These are phyloP conservation scores for Mnemiopsis leidyi DNA, from an alignment of 37 sponge, comb jelly and placozoan species.

Conservation along the genomic window DNA sequence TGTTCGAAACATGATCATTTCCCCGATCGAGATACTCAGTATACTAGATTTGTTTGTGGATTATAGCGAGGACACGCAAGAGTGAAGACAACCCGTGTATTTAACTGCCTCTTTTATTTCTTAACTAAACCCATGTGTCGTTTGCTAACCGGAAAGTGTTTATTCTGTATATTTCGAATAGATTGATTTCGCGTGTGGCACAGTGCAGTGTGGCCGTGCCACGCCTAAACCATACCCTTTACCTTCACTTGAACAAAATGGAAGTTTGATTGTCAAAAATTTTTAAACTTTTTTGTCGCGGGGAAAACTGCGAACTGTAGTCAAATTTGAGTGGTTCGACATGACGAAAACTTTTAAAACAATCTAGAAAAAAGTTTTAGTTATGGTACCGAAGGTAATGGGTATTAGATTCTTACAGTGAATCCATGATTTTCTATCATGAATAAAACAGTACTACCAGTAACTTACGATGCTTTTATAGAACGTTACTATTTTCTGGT, in stretches of 20 bases:
- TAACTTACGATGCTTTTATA: background rate
- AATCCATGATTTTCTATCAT: background rate
- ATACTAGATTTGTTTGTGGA: too few species aligned
- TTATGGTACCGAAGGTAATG: background rate
- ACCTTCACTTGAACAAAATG: background rate
- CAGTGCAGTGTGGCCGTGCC: background rate
- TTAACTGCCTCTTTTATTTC: background rate
- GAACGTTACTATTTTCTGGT: background rate
- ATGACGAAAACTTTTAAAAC: background rate
- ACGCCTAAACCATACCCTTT: background rate
- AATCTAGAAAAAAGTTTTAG: background rate
- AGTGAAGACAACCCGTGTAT: background rate
- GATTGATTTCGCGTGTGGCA: background rate
- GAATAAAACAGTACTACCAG: background rate
- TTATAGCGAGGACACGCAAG: too few species aligned
- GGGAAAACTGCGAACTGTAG: background rate
- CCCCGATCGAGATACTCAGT: too few species aligned
- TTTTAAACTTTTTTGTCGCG: background rate
- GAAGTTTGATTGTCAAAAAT: background rate
- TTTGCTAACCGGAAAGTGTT: background rate
- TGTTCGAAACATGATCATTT: too few species aligned
- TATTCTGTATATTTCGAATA: background rate
- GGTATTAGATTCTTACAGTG: background rate
- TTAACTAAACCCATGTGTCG: background rate
- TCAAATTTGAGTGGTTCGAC: background rate